Base-by-base conservation (phyloP, 1,140 invertebrate species). In the Lucilia cuprina region DNA sequence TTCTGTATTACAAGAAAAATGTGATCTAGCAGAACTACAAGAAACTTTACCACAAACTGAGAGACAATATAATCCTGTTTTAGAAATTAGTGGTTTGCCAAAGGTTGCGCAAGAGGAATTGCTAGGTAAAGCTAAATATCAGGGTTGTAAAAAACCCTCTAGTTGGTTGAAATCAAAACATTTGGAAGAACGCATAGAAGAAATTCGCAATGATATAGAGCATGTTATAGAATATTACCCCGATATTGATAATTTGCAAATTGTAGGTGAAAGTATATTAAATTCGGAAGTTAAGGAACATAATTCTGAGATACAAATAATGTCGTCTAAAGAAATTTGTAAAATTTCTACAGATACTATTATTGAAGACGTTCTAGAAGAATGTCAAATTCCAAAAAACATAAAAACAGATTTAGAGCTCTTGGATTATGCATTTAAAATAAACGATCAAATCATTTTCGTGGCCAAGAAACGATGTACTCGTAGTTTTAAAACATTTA, bases 31-130 rank as follows among this genome's bases (percentile, higher is more conserved):
- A 2, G 82, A 84, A 17, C 9, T 90, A 4, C 50, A 74, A 50
- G 87, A 90, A 83, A 90, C 89, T 0, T 78, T 88, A 8, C 89
- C 89, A 0, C 49, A 25, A 7, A 34, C 87, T 4, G 89, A 90
- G 78, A 78, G n/a, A 1, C 2, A 17, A 3, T 83, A 84, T 0
- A 1, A 8, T 2, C 13, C 17, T 2, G 12, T 30, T 10, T 9
- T 88, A 1, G 89, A 89, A 83, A 85, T 90, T 5, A 83, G 35
- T n/a, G 89, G 89, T 0, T 34, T 90, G 7, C 83, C 88, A 12
- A 30, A 41, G 0, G 9, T 83, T 8, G 86, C 84, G 0, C 86
- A 86, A 60, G 21, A 70, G 30, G 89, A 90, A 77, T 85, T 88
- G 9, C 21, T 89, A 74, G 86, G 87, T 60, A 60, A 21, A 0